Percentiles rank a stretch among this genome's conserved stretches.
These are phyloP conservation scores for Caenorhabditis drosophilae DNA, from an alignment of 2,888 invertebrate genomes.

Conservation along the genomic window DNA sequence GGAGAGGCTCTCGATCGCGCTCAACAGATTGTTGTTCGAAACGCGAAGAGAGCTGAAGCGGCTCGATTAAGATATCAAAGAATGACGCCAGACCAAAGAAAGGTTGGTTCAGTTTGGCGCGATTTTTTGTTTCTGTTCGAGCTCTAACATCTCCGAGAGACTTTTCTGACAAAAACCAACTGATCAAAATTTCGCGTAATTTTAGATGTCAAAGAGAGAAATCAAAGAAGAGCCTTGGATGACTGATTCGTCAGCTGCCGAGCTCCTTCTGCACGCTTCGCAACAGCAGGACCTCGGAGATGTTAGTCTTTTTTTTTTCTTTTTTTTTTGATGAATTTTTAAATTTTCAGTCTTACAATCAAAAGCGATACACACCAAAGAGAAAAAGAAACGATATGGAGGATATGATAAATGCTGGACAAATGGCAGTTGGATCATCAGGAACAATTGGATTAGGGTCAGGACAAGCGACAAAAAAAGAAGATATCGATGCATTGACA, in stretches of 20 bases:
- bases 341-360: constrained; percentile 55
- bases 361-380: constrained; percentile 68
- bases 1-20: constrained; percentile 66
- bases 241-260: constrained; percentile 15
- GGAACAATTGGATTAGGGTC: constrained; percentile 28
- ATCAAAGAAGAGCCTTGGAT: constrained; percentile 34
- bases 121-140: no score
- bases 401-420: constrained; percentile 31
- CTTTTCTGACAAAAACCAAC: no score
- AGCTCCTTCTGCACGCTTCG: constrained; percentile 4
- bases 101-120: constrained; percentile 34
- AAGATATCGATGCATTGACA: constrained; percentile 63
- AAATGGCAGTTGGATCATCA: constrained; percentile 29
- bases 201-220: constrained; percentile 21
- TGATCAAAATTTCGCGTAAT: not conserved
- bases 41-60: constrained; percentile 66
- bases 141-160: constrained; percentile 3
- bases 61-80: constrained; percentile 64
- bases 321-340: not conserved
- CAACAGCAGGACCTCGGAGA: constrained; percentile 26
- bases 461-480: constrained; percentile 33
- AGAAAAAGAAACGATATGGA: constrained; percentile 51
- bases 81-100: constrained; percentile 67
- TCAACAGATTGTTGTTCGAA: constrained; percentile 66
- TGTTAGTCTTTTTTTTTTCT: constrained; percentile 20